Base-by-base conservation (phyloP, 2,113 vertebrate species). In the Dermatemys mawii region DNA sequence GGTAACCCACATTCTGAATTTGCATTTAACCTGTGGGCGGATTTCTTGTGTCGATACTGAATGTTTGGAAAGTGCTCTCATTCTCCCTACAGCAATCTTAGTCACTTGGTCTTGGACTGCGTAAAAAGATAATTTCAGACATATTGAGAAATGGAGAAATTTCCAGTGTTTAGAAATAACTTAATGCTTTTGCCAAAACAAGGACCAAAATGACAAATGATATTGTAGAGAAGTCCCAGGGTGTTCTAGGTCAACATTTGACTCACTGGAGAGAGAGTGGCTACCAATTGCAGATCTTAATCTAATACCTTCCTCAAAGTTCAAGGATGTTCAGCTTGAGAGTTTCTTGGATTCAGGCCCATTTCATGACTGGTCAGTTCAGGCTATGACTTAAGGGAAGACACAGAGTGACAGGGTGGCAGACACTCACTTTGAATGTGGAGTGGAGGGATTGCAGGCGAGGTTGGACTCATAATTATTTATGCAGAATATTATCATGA, bases 91-190 rank as follows among this genome's bases (percentile, higher is more conserved):
- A 70, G 27, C 87, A 94, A 44, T 22, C 55, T 95, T 90, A 92
- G 78, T 94, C 94, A 97, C 82, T 70, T 57, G 67, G 73, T 84
- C 90, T 95, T n/a, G 67, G 27, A 41, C 32, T 32, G 22, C 2
- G 0, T 86, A 83, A 95, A 46, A 57, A 22, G 73, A 44, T 76
- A 82, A 63, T 1, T 86, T 41, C 54, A 90, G 78, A 76, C 83
- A 96, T 11, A 29, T 16, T 44, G 24, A 35, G 32, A 53, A 87
- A 12, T 29, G 2, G 90, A 92, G 93, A 86, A 60, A 88, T 94
- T 97, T 96, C 93, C 88, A 67, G 0, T 38, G 44, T 96, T 95
- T 90, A 89, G 95, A 96, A 96, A 96, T 78, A 93, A 3, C 22
- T 2, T 1, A 5, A 11, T 50, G 90, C 80, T 95, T 94, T 81